Conservation (phyloP, 2,888 invertebrate genomes). For the Drosophila borealis region DNA sequence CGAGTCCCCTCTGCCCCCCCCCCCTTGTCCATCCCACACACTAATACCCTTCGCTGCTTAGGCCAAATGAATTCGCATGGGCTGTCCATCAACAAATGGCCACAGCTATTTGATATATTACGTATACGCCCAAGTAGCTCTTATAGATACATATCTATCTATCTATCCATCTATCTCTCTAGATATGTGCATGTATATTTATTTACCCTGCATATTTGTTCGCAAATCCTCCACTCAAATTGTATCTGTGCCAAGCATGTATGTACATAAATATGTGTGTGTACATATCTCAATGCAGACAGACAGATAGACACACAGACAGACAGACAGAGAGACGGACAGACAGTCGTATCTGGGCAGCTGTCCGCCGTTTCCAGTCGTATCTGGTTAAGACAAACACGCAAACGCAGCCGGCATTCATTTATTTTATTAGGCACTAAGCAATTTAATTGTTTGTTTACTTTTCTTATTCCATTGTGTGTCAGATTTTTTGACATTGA, state of each 20-base stretch:
- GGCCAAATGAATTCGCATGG: slow-evolving; percentile 45
- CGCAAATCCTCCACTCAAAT: slow-evolving; percentile 45
- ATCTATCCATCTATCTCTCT: not conserved
- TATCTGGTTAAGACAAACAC: slow-evolving; percentile 60
- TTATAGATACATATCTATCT: slow-evolving; percentile 1
- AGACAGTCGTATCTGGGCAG: slow-evolving; percentile 42
- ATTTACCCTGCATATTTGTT: slow-evolving; percentile 30
- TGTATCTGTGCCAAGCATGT: slow-evolving; percentile 55
- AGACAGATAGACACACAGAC: not conserved
- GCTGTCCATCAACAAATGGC: slow-evolving; percentile 33
- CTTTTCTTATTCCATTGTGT: slow-evolving; percentile 72
- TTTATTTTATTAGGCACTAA: slow-evolving; percentile 78
- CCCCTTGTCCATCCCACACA: not conserved
- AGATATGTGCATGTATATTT: not conserved
- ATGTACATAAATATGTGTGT: slow-evolving; percentile 20
- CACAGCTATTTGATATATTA: slow-evolving; percentile 49
- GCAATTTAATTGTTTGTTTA: slow-evolving; percentile 80
- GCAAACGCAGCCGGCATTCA: slow-evolving; percentile 61
- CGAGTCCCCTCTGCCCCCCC: too few species aligned
- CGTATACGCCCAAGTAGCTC: slow-evolving; percentile 60
- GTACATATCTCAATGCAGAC: slow-evolving; percentile 10
- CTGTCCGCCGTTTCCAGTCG: slow-evolving; percentile 54
- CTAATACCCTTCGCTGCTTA: not conserved
- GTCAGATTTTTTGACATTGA: slow-evolving; percentile 79
- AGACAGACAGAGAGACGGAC: not conserved